Evolutionary conservation across 1,140 invertebrate species (phyloP).

Genomic region (Frieseomelitta varia): DNA sequence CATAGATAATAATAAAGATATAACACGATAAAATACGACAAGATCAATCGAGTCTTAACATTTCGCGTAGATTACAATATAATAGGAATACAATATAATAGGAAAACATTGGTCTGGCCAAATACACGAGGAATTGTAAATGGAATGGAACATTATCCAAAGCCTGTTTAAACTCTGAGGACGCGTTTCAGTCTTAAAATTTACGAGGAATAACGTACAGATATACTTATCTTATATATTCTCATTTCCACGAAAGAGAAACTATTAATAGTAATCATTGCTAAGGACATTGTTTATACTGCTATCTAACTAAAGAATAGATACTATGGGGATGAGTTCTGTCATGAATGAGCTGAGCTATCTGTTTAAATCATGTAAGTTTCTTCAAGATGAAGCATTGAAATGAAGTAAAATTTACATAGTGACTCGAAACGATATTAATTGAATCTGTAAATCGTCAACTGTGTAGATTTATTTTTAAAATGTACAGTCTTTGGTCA

Average conservation of each 20-base stretch:
- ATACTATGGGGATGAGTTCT: background rate
- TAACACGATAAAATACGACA: too few species aligned
- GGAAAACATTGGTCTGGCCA: background rate
- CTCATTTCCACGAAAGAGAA: constrained; percentile 20
- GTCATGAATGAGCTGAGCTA: background rate
- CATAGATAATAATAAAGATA: too few species aligned
- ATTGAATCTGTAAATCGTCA: too few species aligned
- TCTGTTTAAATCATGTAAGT: background rate
- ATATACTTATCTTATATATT: background rate
- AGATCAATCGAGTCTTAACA: too few species aligned
- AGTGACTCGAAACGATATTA: background rate
- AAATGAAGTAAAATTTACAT: too few species aligned
- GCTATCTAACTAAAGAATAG: constrained; percentile 7
- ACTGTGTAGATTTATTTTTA: too few species aligned
- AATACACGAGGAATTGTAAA: background rate
- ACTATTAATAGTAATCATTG: constrained; percentile 31
- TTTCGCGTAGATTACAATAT: background rate
- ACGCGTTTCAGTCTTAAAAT: background rate
- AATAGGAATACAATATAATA: rapidly evolving
- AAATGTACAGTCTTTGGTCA: too few species aligned
- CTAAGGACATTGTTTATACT: constrained; percentile 19
- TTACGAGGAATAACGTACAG: background rate
- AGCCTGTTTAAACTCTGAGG: background rate
- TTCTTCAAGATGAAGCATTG: background rate
- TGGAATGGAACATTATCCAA: background rate